phyloP scores from a whole-genome alignment of 2,888 invertebrate species.

The Sarcophaga subvicina region DNA sequence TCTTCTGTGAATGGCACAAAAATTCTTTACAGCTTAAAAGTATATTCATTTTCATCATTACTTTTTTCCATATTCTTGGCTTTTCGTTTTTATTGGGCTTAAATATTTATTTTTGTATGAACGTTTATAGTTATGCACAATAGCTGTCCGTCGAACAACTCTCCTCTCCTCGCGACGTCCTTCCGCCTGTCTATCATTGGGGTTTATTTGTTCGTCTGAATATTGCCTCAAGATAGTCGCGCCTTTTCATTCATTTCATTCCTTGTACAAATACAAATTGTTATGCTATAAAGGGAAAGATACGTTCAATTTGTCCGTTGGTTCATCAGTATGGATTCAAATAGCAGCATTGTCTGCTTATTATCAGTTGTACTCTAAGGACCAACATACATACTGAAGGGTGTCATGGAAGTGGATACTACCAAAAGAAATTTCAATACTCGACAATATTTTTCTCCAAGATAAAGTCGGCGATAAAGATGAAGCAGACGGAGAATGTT shows the following conservation, averaged over 20 bases:
- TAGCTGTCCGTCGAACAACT: neutral
- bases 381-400: neutral
- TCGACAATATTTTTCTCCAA: neutral
- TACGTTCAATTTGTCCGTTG: neutral
- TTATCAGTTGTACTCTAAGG: too few species aligned
- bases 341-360: neutral
- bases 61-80: constrained; percentile 14
- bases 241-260: constrained; percentile 46
- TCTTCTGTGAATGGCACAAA: constrained; percentile 34
- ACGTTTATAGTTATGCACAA: constrained; percentile 8
- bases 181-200: neutral
- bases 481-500: neutral
- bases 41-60: constrained; percentile 48
- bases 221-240: constrained; percentile 46
- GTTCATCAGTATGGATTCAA: neutral
- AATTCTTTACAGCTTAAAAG: constrained; percentile 30
- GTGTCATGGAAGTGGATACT: neutral
- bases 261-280: neutral
- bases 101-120: constrained; percentile 1
- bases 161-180: neutral
- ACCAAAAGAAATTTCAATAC: too few species aligned
- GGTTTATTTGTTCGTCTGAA: neutral
- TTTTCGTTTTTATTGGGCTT: neutral
- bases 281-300: neutral
- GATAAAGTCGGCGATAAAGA: neutral